Evolutionary conservation across 37 sponge, comb jelly and placozoan species (phyloP), one percentile per base, ranked within the genome.

Genomic region (Mnemiopsis leidyi): DNA sequence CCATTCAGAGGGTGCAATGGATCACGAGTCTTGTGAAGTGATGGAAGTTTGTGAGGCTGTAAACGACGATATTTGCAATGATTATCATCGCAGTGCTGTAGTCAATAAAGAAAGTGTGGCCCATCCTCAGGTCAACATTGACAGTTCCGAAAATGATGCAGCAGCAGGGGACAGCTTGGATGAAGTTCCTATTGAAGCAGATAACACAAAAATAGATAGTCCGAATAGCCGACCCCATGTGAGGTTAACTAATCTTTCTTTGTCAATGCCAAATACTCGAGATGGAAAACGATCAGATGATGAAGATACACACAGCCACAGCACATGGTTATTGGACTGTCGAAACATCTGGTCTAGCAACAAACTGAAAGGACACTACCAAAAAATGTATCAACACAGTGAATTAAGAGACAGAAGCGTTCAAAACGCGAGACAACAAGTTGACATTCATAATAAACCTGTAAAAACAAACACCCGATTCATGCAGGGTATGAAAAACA

Each of bases 251-350:
- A 71, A 71, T 71, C 73, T 71, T 23, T 71, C 73, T 18, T 28
- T 71, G 29, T 71, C 73, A 5, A 71, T 71, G 73, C 73, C 73
- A 5, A 71, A 71, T 25, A 71, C 73, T 71, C 73, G 73, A 3
- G 73, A 71, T 13, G n/a, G n/a, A 71, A 71, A 28, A 28, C 25
- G n/a, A 5, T 29, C 5, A 28, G 73, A 71, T 28, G 73, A 71
- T 23, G 73, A 71, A 28, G 73, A 71, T 29, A 29, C 73, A 23
- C 7, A 71, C 3, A 29, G 73, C 30, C 7, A 71, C 3, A 29
- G 73, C 30, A 28, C 29, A 29, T 71, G 73, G 73, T 18, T 71
- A 2, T 71, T 71, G 5, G 73, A 71, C 29, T 71, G 73, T 71
- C 25, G 30, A 23, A 71, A 71, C 73, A 71, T 71, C n/a, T 71